Evolutionary conservation across 2,888 invertebrate genomes (phyloP).

Genomic region (Archips crataeganus): DNA sequence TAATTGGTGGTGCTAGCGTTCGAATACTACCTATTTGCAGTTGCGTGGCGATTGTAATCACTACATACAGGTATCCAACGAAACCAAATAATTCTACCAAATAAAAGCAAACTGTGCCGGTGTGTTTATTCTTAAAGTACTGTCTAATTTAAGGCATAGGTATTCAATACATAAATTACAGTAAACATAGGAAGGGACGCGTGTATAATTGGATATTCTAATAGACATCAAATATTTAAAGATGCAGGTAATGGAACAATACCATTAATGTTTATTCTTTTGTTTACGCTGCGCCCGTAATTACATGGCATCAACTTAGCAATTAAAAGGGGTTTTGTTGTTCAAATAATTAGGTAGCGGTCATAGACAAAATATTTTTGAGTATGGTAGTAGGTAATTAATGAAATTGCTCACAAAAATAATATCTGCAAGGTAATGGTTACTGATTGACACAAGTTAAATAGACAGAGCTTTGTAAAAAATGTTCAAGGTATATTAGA

Average conservation of each 20-base stretch:
- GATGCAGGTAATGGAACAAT: slow-evolving; percentile 17
- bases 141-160: too few species aligned
- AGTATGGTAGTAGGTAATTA: slow-evolving; percentile 48
- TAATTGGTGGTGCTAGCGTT: too few species aligned
- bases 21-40: too few species aligned
- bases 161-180: too few species aligned
- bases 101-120: too few species aligned
- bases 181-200: neutral
- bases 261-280: slow-evolving; percentile 39
- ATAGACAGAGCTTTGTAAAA: neutral
- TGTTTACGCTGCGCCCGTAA: slow-evolving; percentile 45
- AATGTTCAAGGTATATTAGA: neutral
- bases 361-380: too few species aligned
- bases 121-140: too few species aligned
- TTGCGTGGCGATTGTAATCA: too few species aligned
- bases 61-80: too few species aligned
- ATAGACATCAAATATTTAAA: slow-evolving; percentile 41
- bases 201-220: neutral
- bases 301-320: slow-evolving; percentile 47
- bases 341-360: slow-evolving; percentile 49
- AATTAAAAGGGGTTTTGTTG: slow-evolving; percentile 57
- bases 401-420: slow-evolving; percentile 49
- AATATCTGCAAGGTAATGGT: neutral
- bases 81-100: too few species aligned
- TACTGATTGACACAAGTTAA: neutral